Evolutionary conservation across 2,888 invertebrate genomes (phyloP), one percentile per base, ranked within the genome.

Genomic region (Xestia c-nigrum): DNA sequence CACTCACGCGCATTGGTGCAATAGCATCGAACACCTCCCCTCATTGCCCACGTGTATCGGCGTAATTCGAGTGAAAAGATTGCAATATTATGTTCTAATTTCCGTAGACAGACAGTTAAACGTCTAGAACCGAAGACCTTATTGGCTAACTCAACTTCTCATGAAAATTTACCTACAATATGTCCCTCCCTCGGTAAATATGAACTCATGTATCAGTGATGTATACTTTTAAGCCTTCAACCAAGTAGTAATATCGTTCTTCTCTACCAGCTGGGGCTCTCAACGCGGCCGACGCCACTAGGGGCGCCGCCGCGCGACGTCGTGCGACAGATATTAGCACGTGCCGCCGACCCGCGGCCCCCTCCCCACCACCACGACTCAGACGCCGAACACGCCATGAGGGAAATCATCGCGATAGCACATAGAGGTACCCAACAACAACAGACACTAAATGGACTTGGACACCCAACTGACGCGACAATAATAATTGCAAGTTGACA

Each of bases 241-340:
- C 31, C 24, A 7, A 19, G 7, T 31, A 19, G 19, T 59, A 10
- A 61, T 61, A 38, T 9, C 0, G n/a, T 16, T 43, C 7, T 61
- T 19, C 16, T 31, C 38, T n/a, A 40, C 57, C 52, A 96, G 96
- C 94, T 96, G 95, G 96, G 96, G 87, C 94, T 96, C 79, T 90
- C 94, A 73, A 83, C 94, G 89, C 93, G 95, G 80, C 96, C 96
- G 84, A 94, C 92, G 93, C 96, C 96, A 82, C 92, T 94, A 85
- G 95, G 95, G 91, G 96, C 96, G 90, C 95, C 96, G 85, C 96
- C 96, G 63, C 95, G 96, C 80, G 96, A 96, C 96, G 96, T 96
- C 86, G 95, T 96, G 91, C 94, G 95, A 83, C 95, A 95, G 87
- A 96, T 96, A 76, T 90, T 96, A 87, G 95, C 95, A 88, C 93